Evolutionary conservation across 2,113 vertebrate genomes (phyloP), one percentile per base, ranked within the genome.

Genomic region (Haemorhous mexicanus): DNA sequence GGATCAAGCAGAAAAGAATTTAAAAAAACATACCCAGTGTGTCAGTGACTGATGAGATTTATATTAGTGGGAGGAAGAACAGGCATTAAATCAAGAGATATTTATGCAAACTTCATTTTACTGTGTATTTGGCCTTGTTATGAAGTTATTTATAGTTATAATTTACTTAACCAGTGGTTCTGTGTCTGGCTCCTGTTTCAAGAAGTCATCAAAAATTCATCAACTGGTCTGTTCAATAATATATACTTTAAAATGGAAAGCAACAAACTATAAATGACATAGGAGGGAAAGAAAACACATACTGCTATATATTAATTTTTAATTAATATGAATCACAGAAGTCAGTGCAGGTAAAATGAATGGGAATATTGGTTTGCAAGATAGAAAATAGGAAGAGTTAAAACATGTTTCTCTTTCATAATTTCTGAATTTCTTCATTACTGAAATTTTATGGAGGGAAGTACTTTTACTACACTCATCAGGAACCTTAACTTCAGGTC

Each of bases 201-300:
- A 66, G 85, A 95, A 94, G 59, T 84, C 55, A 92, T 95, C 50
- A 95, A 95, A 93, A 66, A 96, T 88, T 56, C 53, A 94, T 95
- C 84, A 89, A 91, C 67, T 94, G 37, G 43, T 63, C 83, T 91
- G 67, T 52, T 97, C 46, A 97, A 96, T 92, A 96, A 94, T 96
- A 95, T 90, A 89, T 93, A 50, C 37, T 95, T 97, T 89, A 86
- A 97, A 96, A 95, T 89, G 32, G 76, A 93, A 97, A 92, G 46
- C 13, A 97, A 68, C 73, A 79, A 90, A 69, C 83, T 77, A 61
- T 78, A 84, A 97, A 92, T 64, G 44, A 89, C 53, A 93, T 24
- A 83, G 80, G 19, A 83, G 10, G 82, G 41, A 95, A 87, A 49
- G 69, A 92, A 93, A 91, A 81, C 75, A 63, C 58, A 91, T 89